phyloP scores from a whole-genome alignment of 1,140 invertebrate species.

The Diplogasteroides magnus region DNA sequence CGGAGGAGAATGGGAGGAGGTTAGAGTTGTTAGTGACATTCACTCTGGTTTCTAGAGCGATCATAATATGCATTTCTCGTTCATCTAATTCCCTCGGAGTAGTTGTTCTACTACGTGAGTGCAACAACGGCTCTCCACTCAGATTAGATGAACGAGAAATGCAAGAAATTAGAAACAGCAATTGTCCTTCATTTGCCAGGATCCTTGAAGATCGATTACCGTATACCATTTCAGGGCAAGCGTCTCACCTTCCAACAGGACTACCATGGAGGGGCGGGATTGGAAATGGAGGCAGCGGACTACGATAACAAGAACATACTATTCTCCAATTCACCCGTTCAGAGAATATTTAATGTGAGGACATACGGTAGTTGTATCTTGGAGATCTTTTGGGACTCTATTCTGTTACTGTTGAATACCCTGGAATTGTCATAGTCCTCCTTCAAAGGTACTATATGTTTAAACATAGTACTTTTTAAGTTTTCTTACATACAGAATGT shows the following conservation, averaged over 20 bases:
- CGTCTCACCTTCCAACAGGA: slow-evolving; percentile 15
- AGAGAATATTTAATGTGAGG: slow-evolving; percentile 18
- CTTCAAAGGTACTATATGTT: no score
- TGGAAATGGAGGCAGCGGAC: slow-evolving; percentile 9
- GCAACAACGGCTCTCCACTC: background rate
- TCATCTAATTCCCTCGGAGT: background rate
- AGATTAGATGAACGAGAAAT: background rate
- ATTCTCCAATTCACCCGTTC: slow-evolving; percentile 22
- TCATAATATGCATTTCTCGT: background rate
- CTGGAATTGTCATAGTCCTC: no score
- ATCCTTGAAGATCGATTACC: background rate
- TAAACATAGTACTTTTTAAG: background rate
- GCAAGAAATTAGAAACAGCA: background rate
- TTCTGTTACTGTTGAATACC: background rate
- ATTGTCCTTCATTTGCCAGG: background rate
- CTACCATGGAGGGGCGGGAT: slow-evolving; percentile 11
- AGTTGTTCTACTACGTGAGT: background rate
- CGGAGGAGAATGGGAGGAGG: background rate
- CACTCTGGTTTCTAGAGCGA: background rate
- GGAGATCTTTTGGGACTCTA: no score
- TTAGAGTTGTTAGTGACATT: background rate
- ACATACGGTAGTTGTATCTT: no score
- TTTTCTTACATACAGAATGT: background rate
- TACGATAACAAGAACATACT: slow-evolving; percentile 8
- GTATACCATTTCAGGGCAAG: background rate